Conservation (phyloP, 2,797 vertebrate species). For the Myotis pilosus region DNA sequence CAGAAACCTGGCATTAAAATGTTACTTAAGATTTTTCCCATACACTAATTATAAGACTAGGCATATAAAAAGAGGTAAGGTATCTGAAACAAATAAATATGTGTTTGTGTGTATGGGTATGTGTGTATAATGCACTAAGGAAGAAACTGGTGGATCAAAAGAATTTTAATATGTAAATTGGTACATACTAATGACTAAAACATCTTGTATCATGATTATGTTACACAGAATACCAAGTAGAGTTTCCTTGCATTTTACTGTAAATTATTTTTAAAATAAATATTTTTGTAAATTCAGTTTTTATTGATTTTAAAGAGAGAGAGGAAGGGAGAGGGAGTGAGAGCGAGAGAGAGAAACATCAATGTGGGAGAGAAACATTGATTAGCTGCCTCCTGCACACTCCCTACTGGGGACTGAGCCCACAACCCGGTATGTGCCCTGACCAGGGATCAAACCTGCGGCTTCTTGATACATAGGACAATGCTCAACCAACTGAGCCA, state of each 20-base stretch:
- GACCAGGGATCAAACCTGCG: no score
- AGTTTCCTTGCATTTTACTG: constrained; percentile 39
- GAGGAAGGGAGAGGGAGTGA: no score
- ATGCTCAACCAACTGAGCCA: no score
- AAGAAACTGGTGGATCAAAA: not conserved
- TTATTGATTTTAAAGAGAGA: no score
- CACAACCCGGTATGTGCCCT: no score
- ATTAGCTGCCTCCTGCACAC: no score
- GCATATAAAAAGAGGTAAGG: not conserved
- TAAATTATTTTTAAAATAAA: constrained; percentile 47
- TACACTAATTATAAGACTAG: not conserved
- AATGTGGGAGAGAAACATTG: no score
- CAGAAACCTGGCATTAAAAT: not conserved
- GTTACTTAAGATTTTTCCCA: not conserved
- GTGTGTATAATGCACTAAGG: not conserved
- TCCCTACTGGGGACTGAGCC: no score
- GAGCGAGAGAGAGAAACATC: no score
- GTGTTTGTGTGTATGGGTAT: not conserved
- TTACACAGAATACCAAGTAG: not conserved
- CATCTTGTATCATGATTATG: not conserved
- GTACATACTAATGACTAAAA: not conserved
- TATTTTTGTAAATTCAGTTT: not conserved
- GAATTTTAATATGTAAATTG: not conserved
- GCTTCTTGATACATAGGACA: no score
- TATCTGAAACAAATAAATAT: not conserved